phyloP scores from a whole-genome alignment of 2,888 invertebrate species.

The Girardia tigrina region DNA sequence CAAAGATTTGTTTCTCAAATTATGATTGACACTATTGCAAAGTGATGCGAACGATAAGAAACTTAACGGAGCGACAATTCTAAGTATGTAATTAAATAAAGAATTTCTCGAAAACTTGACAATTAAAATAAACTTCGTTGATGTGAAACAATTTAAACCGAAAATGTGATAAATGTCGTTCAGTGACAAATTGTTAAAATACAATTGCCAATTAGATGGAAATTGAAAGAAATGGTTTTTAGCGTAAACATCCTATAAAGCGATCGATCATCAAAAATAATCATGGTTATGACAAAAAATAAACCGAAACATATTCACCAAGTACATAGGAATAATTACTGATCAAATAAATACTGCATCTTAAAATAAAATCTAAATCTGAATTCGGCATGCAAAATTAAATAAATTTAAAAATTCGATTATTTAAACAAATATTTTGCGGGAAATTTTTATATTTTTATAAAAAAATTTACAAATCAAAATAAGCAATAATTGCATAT shows the following conservation, averaged over 20 bases:
- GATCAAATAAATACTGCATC: background rate
- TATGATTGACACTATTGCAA: background rate
- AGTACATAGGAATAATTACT: background rate
- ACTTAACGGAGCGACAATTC: background rate
- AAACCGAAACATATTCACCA: background rate
- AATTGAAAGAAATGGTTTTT: background rate
- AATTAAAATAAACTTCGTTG: background rate
- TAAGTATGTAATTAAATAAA: background rate
- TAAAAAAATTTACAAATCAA: too few species aligned
- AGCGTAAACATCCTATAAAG: background rate
- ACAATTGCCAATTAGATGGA: background rate
- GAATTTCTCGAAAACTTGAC: background rate
- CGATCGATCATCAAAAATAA: background rate
- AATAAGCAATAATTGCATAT: too few species aligned
- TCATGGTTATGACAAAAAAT: background rate
- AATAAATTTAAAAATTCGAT: background rate
- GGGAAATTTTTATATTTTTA: too few species aligned
- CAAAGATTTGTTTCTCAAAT: background rate
- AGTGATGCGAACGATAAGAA: background rate
- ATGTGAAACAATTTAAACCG: background rate
- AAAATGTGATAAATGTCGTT: background rate
- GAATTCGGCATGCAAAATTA: background rate
- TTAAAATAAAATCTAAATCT: background rate
- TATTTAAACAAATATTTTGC: too few species aligned
- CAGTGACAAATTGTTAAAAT: background rate